Percentiles rank a stretch among this genome's conserved stretches.
phyloP scores from a whole-genome alignment of 2,113 vertebrate genomes.

The Chaetura pelagica region DNA sequence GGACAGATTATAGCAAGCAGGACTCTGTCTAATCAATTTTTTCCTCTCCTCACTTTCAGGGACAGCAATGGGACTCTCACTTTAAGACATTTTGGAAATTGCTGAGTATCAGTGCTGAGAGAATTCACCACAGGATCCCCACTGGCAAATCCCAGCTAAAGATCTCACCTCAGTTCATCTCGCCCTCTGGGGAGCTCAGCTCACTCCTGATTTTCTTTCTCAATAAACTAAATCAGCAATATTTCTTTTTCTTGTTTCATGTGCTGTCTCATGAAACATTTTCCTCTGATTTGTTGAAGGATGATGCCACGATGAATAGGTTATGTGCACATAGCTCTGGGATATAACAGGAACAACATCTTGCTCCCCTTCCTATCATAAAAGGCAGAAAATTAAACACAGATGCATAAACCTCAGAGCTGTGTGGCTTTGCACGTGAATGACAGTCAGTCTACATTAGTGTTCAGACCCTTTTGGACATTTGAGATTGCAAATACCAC shows the following conservation, averaged over 20 bases:
- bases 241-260: slow-evolving; percentile 9
- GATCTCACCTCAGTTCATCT: slow-evolving; percentile 45
- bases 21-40: not conserved
- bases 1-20: not conserved
- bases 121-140: slow-evolving; percentile 18
- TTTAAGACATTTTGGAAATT: slow-evolving; percentile 55
- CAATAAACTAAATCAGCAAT: slow-evolving; percentile 69
- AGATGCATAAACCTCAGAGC: slow-evolving; percentile 5
- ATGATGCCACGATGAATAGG: not conserved
- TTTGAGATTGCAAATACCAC: not conserved
- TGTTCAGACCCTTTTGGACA: not conserved
- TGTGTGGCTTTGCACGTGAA: not conserved
- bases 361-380: slow-evolving; percentile 4
- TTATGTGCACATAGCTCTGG: slow-evolving; percentile 3
- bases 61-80: slow-evolving; percentile 56
- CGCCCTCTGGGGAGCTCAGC: not conserved
- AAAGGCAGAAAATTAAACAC: slow-evolving; percentile 39
- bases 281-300: slow-evolving; percentile 14
- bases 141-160: slow-evolving; percentile 24
- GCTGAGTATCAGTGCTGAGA: slow-evolving; percentile 33
- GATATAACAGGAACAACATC: not conserved
- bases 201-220: slow-evolving; percentile 44
- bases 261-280: slow-evolving; percentile 14
- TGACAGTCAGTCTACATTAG: not conserved
- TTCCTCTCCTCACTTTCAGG: not conserved